Evolutionary conservation across 1,140 invertebrate species (phyloP).

Genomic region (Diuraphis noxia): DNA sequence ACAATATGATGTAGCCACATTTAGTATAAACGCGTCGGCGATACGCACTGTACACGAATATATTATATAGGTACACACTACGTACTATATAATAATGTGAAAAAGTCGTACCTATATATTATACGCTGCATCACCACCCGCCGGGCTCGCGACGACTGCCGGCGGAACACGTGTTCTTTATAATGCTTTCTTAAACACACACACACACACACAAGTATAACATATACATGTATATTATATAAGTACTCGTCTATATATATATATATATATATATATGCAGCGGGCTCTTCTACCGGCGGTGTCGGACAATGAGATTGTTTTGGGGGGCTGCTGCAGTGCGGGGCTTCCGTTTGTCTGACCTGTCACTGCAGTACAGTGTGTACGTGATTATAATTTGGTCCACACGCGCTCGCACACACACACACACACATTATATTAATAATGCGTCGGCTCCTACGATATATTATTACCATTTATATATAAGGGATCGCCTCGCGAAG

Average conservation of each 20-base stretch:
- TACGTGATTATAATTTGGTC: not conserved
- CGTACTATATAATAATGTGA: not conserved
- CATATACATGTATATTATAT: not conserved
- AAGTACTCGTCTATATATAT: not conserved
- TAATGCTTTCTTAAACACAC: not conserved
- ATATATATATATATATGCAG: not conserved
- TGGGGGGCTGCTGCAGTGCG: not conserved
- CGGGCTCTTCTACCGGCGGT: not conserved
- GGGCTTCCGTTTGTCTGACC: constrained; percentile 21
- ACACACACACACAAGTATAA: not conserved
- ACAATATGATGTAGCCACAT: not conserved
- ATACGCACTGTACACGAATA: not conserved
- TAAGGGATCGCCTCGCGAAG: not conserved
- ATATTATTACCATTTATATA: not conserved
- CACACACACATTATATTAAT: not conserved
- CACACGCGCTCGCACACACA: no score
- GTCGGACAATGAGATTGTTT: constrained; percentile 6
- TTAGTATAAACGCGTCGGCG: not conserved
- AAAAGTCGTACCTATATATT: not conserved
- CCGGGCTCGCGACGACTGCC: not conserved
- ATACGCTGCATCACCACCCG: constrained; percentile 1
- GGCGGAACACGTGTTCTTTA: constrained; percentile 36
- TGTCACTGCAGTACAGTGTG: not conserved
- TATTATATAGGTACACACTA: not conserved
- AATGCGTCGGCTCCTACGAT: not conserved